Evolutionary conservation across 2,888 invertebrate genomes (phyloP).

Genomic region (Synergus umbraculus): DNA sequence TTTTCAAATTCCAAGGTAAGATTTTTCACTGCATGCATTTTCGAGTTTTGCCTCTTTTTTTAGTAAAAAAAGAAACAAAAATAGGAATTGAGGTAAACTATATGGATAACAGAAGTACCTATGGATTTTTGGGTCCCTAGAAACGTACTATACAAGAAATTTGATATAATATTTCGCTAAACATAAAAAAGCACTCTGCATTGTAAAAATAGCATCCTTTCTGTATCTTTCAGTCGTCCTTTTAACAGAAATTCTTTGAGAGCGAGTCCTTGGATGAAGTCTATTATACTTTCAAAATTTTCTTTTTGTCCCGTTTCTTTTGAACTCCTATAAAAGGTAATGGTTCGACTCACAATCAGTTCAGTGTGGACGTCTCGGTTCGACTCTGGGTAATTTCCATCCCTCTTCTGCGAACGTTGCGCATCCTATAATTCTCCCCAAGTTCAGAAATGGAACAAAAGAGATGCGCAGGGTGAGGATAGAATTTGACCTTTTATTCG

Average conservation of each 20-base stretch:
- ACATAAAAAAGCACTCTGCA: not conserved
- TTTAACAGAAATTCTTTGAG: not conserved
- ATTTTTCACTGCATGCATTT: conserved; percentile 41
- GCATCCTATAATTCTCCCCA: not conserved
- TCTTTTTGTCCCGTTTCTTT: not conserved
- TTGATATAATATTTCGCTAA: not conserved
- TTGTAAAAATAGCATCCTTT: not conserved
- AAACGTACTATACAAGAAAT: not conserved
- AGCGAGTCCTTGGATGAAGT: not conserved
- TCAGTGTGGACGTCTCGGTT: not conserved
- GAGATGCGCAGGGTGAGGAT: not conserved
- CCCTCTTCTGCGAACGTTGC: not conserved
- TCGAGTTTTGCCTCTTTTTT: not conserved
- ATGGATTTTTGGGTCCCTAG: no score
- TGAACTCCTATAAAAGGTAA: not conserved
- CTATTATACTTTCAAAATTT: not conserved
- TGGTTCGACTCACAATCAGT: not conserved
- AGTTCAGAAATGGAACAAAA: not conserved
- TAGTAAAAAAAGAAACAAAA: not conserved
- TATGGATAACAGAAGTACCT: no score
- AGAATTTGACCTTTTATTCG: conserved; percentile 8
- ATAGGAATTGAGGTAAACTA: no score
- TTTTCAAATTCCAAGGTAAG: conserved; percentile 94
- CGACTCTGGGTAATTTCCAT: not conserved
- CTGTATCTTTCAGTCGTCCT: not conserved